These are phyloP conservation scores for Eidolon dupreanum DNA, from an alignment of 2,797 vertebrate species.

Conservation along the genomic window DNA sequence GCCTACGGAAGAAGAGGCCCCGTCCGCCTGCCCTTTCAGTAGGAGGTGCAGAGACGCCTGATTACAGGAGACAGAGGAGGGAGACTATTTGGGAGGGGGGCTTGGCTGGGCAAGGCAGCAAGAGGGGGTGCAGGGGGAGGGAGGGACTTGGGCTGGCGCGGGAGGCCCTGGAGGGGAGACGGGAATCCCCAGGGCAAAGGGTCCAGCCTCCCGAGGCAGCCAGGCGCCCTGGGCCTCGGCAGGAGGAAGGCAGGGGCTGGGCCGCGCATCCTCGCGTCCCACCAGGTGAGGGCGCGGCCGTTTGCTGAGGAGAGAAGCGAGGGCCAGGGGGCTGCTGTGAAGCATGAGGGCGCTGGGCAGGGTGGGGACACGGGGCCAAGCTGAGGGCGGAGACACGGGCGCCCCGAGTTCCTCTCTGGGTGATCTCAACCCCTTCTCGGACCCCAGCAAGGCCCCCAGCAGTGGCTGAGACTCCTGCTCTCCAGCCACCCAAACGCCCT, in stretches of 20 bases:
- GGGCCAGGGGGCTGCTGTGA: rapidly evolving
- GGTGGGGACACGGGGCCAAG: not conserved
- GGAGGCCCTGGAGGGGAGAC: not conserved
- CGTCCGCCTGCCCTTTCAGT: not conserved
- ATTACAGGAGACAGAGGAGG: rapidly evolving
- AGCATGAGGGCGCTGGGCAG: not conserved
- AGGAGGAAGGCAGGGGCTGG: too few relatives aligned
- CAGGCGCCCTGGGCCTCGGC: not conserved
- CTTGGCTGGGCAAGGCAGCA: not conserved
- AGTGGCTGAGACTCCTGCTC: not conserved
- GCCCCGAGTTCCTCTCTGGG: rapidly evolving
- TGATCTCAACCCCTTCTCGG: not conserved
- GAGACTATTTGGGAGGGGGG: too few relatives aligned
- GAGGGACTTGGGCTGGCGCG: not conserved
- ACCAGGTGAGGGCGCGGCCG: not conserved
- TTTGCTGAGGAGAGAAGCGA: not conserved
- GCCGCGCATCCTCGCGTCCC: not conserved
- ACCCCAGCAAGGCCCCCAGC: not conserved
- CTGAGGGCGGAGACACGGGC: not conserved
- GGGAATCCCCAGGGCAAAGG: not conserved
- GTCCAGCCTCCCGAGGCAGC: not conserved
- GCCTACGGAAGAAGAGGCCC: not conserved
- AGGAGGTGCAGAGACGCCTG: not conserved
- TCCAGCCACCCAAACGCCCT: not conserved
- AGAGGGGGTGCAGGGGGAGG: not conserved